Conservation (phyloP, 1,140 invertebrate genomes). For the Zaprionus africanus region DNA sequence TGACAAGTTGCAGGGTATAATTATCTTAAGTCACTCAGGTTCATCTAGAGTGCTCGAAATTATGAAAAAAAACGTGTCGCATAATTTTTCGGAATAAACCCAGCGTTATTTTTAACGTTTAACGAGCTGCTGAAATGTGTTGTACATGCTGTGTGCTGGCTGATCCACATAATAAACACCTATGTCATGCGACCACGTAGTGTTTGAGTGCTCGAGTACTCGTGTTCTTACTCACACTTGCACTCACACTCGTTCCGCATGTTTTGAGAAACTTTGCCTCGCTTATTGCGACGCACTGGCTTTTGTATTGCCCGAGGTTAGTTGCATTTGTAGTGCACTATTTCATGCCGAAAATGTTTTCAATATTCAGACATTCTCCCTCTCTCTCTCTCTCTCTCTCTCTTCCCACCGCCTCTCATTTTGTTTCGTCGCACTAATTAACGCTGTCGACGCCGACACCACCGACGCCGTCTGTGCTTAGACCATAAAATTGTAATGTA, state of each 20-base stretch:
- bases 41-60: background rate
- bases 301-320: slow-evolving; percentile 69
- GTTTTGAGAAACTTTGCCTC: slow-evolving; percentile 11
- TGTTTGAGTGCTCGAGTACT: slow-evolving; percentile 6
- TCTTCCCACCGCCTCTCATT: background rate
- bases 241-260: slow-evolving; percentile 8
- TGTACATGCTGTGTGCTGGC: slow-evolving; percentile 4
- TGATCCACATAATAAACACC: slow-evolving; percentile 25
- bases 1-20: background rate
- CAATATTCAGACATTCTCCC: slow-evolving; percentile 32
- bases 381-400: background rate
- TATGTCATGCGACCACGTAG: slow-evolving; percentile 9
- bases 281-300: slow-evolving; percentile 11
- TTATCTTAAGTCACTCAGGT: background rate
- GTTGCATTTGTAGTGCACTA: slow-evolving; percentile 50
- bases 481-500: slow-evolving; percentile 52
- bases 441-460: slow-evolving; percentile 25
- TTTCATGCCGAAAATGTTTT: slow-evolving; percentile 31
- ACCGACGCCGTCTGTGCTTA: slow-evolving; percentile 39
- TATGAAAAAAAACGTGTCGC: background rate
- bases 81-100: background rate
- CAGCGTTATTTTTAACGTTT: background rate
- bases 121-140: slow-evolving; percentile 14
- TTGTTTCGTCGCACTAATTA: slow-evolving; percentile 68
- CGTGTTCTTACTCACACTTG: background rate